These are phyloP conservation scores for Pelodiscus sinensis DNA, from an alignment of 2,113 vertebrate genomes.

Conservation along the genomic window DNA sequence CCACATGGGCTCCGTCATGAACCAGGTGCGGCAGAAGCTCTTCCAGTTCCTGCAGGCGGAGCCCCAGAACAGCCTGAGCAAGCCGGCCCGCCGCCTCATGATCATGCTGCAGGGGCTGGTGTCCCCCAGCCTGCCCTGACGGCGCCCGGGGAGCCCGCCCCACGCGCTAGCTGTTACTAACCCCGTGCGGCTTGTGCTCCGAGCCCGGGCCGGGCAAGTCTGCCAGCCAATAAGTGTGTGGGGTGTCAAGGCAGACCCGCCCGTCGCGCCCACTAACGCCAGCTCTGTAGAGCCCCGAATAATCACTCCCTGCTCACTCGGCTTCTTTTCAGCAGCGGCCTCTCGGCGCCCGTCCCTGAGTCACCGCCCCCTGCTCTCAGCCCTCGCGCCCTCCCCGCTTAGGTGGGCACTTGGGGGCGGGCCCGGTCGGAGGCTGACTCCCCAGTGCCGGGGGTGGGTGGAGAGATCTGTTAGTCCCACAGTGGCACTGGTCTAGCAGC, in stretches of 20 bases:
- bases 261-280: background rate
- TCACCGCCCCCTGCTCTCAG: background rate
- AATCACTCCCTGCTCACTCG: conserved; percentile 62
- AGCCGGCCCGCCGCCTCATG: conserved; percentile 91
- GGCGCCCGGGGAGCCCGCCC: background rate
- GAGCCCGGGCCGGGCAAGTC: conserved; percentile 51
- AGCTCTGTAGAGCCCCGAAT: conserved; percentile 57
- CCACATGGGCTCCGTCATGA: conserved; percentile 94
- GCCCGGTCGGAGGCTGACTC: background rate
- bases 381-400: background rate
- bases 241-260: background rate
- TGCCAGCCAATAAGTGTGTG: conserved; percentile 9
- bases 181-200: background rate
- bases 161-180: background rate
- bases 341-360: conserved; percentile 1
- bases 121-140: conserved; percentile 84
- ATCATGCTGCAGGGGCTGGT: conserved; percentile 97
- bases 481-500: accelerated
- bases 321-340: conserved; percentile 55
- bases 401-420: background rate
- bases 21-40: conserved; percentile 93
- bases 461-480: accelerated
- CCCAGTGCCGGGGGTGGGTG: background rate
- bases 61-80: conserved; percentile 87
- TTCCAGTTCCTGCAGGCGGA: conserved; percentile 94